These are phyloP conservation scores for Steinernema feltiae DNA, from an alignment of 1,140 invertebrate genomes.

Conservation along the genomic window DNA sequence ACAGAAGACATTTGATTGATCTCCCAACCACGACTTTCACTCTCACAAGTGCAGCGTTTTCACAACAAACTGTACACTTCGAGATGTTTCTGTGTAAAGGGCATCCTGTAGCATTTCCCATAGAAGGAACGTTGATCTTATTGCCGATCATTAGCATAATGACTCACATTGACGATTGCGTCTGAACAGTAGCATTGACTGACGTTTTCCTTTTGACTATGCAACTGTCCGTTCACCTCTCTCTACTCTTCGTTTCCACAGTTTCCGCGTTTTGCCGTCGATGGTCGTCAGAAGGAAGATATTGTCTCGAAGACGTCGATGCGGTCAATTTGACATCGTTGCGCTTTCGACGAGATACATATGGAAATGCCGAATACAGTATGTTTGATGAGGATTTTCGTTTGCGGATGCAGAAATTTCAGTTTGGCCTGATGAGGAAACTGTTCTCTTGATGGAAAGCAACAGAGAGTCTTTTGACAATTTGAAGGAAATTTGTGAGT, in stretches of 20 bases:
- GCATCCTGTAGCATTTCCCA: too few relatives aligned
- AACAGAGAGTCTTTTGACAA: background rate
- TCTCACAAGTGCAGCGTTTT: too few relatives aligned
- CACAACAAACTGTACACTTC: too few relatives aligned
- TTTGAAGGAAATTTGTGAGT: background rate
- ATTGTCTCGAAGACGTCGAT: background rate
- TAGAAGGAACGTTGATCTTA: too few relatives aligned
- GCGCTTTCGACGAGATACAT: background rate
- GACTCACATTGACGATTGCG: background rate
- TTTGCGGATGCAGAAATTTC: too few relatives aligned
- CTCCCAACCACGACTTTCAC: too few relatives aligned
- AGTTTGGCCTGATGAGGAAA: background rate
- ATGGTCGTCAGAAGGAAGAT: background rate
- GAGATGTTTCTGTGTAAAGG: too few relatives aligned
- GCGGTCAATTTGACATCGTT: background rate
- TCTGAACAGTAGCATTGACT: background rate
- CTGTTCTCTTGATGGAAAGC: background rate
- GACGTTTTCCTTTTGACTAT: background rate
- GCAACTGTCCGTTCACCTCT: background rate
- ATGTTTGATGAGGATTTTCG: background rate
- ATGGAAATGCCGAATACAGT: background rate
- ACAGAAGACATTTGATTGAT: too few relatives aligned
- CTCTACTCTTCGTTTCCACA: background rate
- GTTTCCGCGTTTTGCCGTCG: background rate
- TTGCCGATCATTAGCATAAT: conserved; percentile 13